phyloP scores from a whole-genome alignment of 2,888 invertebrate genomes.

The Erebia aethiops region DNA sequence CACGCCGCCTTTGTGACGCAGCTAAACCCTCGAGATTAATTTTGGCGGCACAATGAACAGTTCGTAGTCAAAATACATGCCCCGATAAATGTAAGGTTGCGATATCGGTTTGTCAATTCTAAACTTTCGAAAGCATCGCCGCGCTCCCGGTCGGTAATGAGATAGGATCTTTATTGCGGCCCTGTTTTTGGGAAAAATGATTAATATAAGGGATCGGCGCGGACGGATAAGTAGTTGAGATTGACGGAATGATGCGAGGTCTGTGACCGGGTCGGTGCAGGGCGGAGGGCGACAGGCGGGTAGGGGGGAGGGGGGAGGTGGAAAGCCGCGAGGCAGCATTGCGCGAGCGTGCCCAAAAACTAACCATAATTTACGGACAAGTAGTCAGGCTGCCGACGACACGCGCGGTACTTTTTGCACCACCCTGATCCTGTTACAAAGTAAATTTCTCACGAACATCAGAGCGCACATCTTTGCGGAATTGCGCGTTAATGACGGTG shows the following conservation, averaged over 20 bases:
- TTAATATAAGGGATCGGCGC: slow-evolving; percentile 76
- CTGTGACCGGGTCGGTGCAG: slow-evolving; percentile 71
- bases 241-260: slow-evolving; percentile 78
- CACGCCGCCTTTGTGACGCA: slow-evolving; percentile 75
- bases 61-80: slow-evolving; percentile 73
- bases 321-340: slow-evolving; percentile 79
- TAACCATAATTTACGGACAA: slow-evolving; percentile 83
- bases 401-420: slow-evolving; percentile 70
- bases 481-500: slow-evolving; percentile 71
- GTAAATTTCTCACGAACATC: slow-evolving; percentile 78
- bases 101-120: slow-evolving; percentile 75
- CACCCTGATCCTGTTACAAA: slow-evolving; percentile 74
- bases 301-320: slow-evolving; percentile 50
- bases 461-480: slow-evolving; percentile 68
- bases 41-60: slow-evolving; percentile 78
- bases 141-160: slow-evolving; percentile 55
- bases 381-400: slow-evolving; percentile 74
- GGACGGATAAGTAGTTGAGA: slow-evolving; percentile 81
- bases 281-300: slow-evolving; percentile 47
- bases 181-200: slow-evolving; percentile 74
- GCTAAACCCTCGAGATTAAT: slow-evolving; percentile 81
- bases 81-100: slow-evolving; percentile 73
- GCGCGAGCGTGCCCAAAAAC: slow-evolving; percentile 80
- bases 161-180: slow-evolving; percentile 75
- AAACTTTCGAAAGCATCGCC: slow-evolving; percentile 66